Evolutionary conservation across 64 coral and sea anemone species (phyloP), one percentile per base, ranked within the genome.

Genomic region (Stichodactyla helianthus): DNA sequence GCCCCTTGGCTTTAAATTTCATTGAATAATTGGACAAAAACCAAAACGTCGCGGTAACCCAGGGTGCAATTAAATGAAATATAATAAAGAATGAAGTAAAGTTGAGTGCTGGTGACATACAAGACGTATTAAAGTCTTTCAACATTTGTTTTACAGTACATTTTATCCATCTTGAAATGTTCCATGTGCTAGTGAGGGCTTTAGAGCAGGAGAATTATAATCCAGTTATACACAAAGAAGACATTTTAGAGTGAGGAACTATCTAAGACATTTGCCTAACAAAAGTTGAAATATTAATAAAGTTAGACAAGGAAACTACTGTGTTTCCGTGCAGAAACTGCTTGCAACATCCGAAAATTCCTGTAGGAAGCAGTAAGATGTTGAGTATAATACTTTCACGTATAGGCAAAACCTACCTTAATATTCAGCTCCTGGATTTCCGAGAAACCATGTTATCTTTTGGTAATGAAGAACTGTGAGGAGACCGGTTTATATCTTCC

Each of bases 281-380:
- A 11, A 27, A 31, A 26, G 68, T 74, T 5, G 8, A 26, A 74
- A 4, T 74, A 74, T 27, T 74, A 28, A 27, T 31, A 26, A 19
- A n/a, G 52, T 22, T 81, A 12, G 78, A 81, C 52, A 53, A 51
- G 78, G 78, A 81, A 81, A 81, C 78, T 81, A 22, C 50, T 17
- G 6, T 81, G 78, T 81, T 81, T 81, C 78, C 78, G 78, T 51
- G 78, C 52, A 81, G 78, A 81, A 81, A 52, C 78, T 81, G 19
- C 78, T 81, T 81, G 78, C 78, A 81, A 81, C 50, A 52, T 54
- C 35, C 25, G 4, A 81, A 81, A 54, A 81, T 81, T 81, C 78
- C 78, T 54, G 78, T 51, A 81, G 78, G 78, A 81, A 81, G 78
- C 78, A 28, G 12, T 20, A 81, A 79, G 10, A 81, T 20, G 78